Evolutionary conservation across 2,888 invertebrate genomes (phyloP).

Genomic region (Erebia epiphron): DNA sequence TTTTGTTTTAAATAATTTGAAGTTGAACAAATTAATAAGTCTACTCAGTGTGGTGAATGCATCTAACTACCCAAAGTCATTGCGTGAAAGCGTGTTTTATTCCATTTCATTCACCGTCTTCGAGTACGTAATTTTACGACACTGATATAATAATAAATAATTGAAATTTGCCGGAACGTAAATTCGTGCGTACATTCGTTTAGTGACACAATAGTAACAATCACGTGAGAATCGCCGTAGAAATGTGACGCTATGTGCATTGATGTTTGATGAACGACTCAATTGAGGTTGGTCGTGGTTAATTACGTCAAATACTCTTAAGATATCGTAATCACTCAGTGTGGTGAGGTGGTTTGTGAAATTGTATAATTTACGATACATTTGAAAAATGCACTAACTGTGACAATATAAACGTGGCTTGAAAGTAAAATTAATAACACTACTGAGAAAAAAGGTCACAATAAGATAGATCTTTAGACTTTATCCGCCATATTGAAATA

Average conservation of each 20-base stretch:
- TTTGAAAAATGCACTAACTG: too few species aligned
- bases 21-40: neutral
- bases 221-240: slow-evolving; percentile 24
- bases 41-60: neutral
- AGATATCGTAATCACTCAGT: neutral
- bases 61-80: slow-evolving; percentile 47
- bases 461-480: too few species aligned
- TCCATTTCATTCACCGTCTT: slow-evolving; percentile 54
- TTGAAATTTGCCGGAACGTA: slow-evolving; percentile 37
- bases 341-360: too few species aligned
- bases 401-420: too few species aligned
- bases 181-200: slow-evolving; percentile 32
- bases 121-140: slow-evolving; percentile 41
- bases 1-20: neutral
- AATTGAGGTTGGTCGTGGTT: slow-evolving; percentile 31
- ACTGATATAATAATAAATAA: slow-evolving; percentile 35
- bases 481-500: too few species aligned
- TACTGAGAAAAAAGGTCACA: too few species aligned
- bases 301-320: slow-evolving; percentile 16
- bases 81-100: slow-evolving; percentile 58
- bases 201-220: slow-evolving; percentile 29
- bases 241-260: slow-evolving; percentile 27
- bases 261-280: slow-evolving; percentile 15
- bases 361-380: too few species aligned
- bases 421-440: too few species aligned